phyloP scores from a whole-genome alignment of 2,113 vertebrate genomes.

The Galeopterus variegatus region DNA sequence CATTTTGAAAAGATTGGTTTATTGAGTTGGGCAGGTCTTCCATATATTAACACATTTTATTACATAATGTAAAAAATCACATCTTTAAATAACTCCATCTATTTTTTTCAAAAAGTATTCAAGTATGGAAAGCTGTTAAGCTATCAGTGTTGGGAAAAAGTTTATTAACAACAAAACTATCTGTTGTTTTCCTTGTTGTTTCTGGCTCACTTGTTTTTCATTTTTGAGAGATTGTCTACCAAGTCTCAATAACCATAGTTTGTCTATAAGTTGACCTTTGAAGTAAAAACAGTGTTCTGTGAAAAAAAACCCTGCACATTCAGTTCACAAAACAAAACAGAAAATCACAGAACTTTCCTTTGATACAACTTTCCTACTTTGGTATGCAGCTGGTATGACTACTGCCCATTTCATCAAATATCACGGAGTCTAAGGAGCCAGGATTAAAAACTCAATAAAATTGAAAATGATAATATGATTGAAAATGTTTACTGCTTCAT shows the following conservation, averaged over 20 bases:
- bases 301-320: neutral
- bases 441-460: neutral
- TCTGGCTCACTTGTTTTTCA: neutral
- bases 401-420: neutral
- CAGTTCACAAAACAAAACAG: neutral
- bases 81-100: conserved; percentile 10
- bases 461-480: neutral
- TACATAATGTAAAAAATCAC: neutral
- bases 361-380: neutral
- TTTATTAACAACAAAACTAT: neutral
- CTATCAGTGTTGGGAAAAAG: neutral
- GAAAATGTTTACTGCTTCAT: neutral
- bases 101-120: neutral
- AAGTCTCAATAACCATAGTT: neutral
- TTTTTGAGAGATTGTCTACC: neutral
- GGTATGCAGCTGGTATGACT: neutral
- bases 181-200: neutral
- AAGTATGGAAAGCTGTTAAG: neutral
- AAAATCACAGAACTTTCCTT: neutral
- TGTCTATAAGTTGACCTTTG: neutral
- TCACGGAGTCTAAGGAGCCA: neutral
- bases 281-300: neutral
- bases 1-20: conserved; percentile 8
- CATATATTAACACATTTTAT: conserved; percentile 22
- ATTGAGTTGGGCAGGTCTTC: neutral